phyloP scores from a whole-genome alignment of 1,140 invertebrate genomes.

The Octopus bimaculoides region DNA sequence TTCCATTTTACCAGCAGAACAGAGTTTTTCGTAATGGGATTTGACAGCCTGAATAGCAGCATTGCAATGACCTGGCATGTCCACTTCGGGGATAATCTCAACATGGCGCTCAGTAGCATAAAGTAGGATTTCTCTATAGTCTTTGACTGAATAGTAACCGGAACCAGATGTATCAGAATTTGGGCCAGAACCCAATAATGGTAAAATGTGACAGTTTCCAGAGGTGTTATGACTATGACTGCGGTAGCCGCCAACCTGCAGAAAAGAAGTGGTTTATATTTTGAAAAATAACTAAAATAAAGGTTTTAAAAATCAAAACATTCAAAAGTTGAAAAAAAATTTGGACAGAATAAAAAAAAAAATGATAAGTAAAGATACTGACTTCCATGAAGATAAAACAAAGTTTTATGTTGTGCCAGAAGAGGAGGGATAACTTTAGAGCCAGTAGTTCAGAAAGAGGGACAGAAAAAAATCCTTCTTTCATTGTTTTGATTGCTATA shows the following conservation, averaged over 20 bases:
- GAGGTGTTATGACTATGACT: constrained; percentile 34
- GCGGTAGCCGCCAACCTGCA: constrained; percentile 40
- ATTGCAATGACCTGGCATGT: constrained; percentile 54
- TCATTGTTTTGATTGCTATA: no score
- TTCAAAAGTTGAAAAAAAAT: no score
- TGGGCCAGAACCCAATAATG: constrained; percentile 48
- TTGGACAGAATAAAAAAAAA: no score
- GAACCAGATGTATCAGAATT: constrained; percentile 34
- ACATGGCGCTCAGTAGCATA: constrained; percentile 46
- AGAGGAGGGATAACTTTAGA: no score
- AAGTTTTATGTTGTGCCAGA: no score
- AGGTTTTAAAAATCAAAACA: no score
- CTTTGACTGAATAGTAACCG: constrained; percentile 39
- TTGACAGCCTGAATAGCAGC: constrained; percentile 51
- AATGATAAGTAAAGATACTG: no score
- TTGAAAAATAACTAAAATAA: no score
- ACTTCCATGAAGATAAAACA: no score
- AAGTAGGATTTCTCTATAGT: constrained; percentile 44
- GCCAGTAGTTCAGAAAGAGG: no score
- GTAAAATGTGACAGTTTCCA: constrained; percentile 41
- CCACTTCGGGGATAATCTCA: constrained; percentile 53
- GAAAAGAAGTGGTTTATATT: background rate
- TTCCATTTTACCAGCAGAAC: constrained; percentile 22
- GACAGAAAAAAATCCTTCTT: no score
- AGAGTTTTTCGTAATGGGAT: constrained; percentile 28